A percentile compares a stretch with the other conserved stretches of the same genome.
phyloP scores from a whole-genome alignment of 2,113 vertebrate species.

The Oreochromis aureus region DNA sequence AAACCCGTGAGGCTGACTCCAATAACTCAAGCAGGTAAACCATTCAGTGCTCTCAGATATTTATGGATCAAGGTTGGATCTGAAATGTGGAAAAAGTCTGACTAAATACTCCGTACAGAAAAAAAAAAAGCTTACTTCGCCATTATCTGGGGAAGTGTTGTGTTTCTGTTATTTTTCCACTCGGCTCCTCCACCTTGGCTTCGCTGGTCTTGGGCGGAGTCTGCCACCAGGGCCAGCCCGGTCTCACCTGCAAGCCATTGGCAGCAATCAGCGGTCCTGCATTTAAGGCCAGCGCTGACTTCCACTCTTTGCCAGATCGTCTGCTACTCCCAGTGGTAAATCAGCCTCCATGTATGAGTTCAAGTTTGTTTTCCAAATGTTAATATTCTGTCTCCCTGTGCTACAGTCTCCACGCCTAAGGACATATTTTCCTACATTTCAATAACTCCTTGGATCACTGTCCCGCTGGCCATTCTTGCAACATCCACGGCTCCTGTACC shows the following conservation, averaged over 20 bases:
- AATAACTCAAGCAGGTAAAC: neutral
- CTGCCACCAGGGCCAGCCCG: neutral
- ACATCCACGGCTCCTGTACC: neutral
- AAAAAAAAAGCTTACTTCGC: neutral
- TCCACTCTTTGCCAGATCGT: neutral
- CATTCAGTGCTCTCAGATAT: neutral
- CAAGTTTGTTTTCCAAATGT: neutral
- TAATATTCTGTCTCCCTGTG: neutral
- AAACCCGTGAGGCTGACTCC: neutral
- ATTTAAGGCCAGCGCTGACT: neutral
- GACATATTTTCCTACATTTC: neutral
- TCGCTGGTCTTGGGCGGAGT: neutral
- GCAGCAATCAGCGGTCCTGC: neutral
- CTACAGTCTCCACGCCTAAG: neutral
- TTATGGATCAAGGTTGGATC: neutral
- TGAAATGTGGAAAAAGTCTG: neutral
- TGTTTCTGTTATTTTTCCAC: neutral
- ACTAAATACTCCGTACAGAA: neutral
- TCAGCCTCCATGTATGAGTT: neutral
- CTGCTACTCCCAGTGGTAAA: neutral
- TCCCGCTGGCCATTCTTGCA: neutral
- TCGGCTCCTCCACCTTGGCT: neutral
- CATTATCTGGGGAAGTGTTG: neutral
- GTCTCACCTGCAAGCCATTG: neutral
- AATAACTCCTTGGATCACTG: neutral